These are phyloP conservation scores for Acronicta alni DNA, from an alignment of 2,888 invertebrate species.

Conservation along the genomic window DNA sequence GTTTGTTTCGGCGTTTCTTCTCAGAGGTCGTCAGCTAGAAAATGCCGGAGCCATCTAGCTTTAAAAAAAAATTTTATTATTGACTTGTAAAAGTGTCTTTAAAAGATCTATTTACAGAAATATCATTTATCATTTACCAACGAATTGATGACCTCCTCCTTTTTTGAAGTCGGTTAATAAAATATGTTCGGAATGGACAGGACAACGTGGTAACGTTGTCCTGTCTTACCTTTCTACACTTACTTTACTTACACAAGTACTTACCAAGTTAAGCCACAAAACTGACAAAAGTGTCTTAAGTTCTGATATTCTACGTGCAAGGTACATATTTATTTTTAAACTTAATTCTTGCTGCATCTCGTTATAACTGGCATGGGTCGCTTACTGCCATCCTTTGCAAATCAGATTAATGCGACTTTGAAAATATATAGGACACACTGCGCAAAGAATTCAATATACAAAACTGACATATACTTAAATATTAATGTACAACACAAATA, in stretches of 20 bases:
- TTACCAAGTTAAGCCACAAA: slow-evolving; percentile 34
- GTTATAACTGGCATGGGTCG: slow-evolving; percentile 41
- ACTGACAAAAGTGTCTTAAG: slow-evolving; percentile 31
- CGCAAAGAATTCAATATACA: slow-evolving; percentile 6
- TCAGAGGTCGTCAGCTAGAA: too few species aligned
- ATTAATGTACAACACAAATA: too few species aligned
- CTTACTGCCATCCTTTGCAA: slow-evolving; percentile 31
- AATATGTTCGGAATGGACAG: not conserved
- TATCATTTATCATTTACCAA: too few species aligned
- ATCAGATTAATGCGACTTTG: slow-evolving; percentile 7
- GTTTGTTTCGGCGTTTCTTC: too few species aligned
- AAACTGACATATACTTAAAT: too few species aligned
- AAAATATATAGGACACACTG: slow-evolving; percentile 10
- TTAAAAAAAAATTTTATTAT: too few species aligned
- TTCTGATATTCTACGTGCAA: slow-evolving; percentile 26
- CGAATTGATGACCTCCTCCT: too few species aligned
- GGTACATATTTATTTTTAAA: slow-evolving; percentile 45
- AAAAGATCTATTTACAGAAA: too few species aligned
- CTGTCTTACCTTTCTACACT: slow-evolving; percentile 3
- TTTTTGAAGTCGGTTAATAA: too few species aligned
- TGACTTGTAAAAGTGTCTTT: too few species aligned
- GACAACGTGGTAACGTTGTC: too few species aligned
- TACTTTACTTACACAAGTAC: slow-evolving; percentile 27
- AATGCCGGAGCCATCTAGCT: too few species aligned
- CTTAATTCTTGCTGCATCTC: slow-evolving; percentile 44